phyloP scores from a whole-genome alignment of 2,113 vertebrate genomes.

The Hippoglossus stenolepis region DNA sequence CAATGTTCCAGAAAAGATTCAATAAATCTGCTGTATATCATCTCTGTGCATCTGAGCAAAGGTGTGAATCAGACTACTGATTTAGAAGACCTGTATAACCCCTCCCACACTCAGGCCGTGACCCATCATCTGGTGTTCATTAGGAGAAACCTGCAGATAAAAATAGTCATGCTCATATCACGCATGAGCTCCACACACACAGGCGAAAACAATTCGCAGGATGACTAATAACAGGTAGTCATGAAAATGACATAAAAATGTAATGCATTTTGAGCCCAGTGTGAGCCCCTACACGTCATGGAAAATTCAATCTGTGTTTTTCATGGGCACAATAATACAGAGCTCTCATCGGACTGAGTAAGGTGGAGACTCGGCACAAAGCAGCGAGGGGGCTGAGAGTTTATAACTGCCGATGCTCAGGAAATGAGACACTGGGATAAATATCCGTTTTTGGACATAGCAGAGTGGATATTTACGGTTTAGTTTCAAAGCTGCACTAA shows the following conservation, averaged over 20 bases:
- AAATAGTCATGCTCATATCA: slow-evolving; percentile 46
- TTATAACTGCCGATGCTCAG: slow-evolving; percentile 18
- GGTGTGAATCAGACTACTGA: slow-evolving; percentile 1
- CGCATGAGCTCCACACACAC: slow-evolving; percentile 23
- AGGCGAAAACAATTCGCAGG: slow-evolving; percentile 19
- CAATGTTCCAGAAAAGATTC: not conserved
- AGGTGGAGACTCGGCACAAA: slow-evolving; percentile 11
- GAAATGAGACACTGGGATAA: slow-evolving; percentile 42
- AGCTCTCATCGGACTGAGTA: slow-evolving; percentile 4
- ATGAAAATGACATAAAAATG: not conserved
- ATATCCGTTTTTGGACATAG: slow-evolving; percentile 10
- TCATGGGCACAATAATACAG: slow-evolving; percentile 4
- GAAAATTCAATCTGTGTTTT: slow-evolving; percentile 29
- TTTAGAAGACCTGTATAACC: slow-evolving; percentile 46
- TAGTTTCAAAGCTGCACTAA: slow-evolving; percentile 4
- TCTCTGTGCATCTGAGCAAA: not conserved
- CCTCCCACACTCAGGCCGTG: not conserved
- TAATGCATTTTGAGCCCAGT: not conserved
- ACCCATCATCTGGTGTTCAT: slow-evolving; percentile 42
- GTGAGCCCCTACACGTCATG: not conserved
- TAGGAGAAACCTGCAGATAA: slow-evolving; percentile 51
- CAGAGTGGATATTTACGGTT: not conserved
- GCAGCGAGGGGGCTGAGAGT: not conserved
- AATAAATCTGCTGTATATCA: not conserved
- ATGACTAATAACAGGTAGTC: slow-evolving; percentile 39